Conservation (phyloP, 2,888 invertebrate genomes). For the Mechanitis mazaeus region DNA sequence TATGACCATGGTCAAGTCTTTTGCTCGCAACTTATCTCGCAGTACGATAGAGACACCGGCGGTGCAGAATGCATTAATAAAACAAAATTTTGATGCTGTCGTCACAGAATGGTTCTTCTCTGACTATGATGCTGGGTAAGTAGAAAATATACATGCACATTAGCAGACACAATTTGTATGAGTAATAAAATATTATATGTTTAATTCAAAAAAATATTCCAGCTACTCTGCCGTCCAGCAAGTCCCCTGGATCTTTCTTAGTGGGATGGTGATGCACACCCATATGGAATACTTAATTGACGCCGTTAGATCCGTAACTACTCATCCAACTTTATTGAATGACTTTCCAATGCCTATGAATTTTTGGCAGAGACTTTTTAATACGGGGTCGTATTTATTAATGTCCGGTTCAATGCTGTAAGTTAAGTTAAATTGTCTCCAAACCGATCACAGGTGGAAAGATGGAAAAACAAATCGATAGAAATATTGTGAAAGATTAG, state of each 20-base stretch:
- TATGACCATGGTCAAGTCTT: conserved; percentile 31
- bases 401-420: conserved; percentile 35
- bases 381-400: conserved; percentile 28
- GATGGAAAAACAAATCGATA: too few relatives aligned
- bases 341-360: conserved; percentile 43
- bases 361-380: conserved; percentile 39
- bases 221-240: conserved; percentile 49
- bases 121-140: conserved; percentile 45
- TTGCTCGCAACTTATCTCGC: conserved; percentile 38
- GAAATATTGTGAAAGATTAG: too few relatives aligned
- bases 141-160: background rate
- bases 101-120: conserved; percentile 50
- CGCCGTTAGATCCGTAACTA: conserved; percentile 40
- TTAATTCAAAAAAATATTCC: conserved; percentile 2
- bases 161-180: too few relatives aligned
- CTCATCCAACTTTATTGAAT: conserved; percentile 40
- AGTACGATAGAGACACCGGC: conserved; percentile 27
- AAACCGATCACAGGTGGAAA: too few relatives aligned
- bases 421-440: conserved; percentile 19
- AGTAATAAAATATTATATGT: too few relatives aligned
- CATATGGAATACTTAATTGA: conserved; percentile 42
- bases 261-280: conserved; percentile 37
- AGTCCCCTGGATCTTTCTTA: conserved; percentile 51
- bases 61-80: conserved; percentile 31
- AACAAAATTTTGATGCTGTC: conserved; percentile 48